These are phyloP conservation scores for Calidris pygmaea DNA, from an alignment of 2,113 vertebrate species.

Conservation along the genomic window DNA sequence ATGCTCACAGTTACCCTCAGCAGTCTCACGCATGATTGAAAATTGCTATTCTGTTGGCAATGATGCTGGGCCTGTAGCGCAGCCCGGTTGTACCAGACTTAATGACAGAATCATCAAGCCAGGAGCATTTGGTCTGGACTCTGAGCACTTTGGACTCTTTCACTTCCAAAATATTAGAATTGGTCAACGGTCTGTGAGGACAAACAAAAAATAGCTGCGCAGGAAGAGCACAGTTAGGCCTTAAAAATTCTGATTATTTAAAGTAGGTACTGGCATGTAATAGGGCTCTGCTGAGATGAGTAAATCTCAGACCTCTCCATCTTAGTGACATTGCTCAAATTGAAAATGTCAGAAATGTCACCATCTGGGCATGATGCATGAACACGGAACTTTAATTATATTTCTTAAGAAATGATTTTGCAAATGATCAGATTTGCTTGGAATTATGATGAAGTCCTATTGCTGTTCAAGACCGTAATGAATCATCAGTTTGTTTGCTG, in stretches of 20 bases:
- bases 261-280: background rate
- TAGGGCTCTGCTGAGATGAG: background rate
- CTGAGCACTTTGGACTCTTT: background rate
- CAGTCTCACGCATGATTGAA: background rate
- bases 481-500: slow-evolving; percentile 24
- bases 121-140: background rate
- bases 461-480: slow-evolving; percentile 15
- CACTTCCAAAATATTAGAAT: background rate
- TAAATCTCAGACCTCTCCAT: slow-evolving; percentile 50
- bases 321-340: slow-evolving; percentile 62
- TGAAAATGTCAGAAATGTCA: slow-evolving; percentile 60
- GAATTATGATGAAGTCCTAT: slow-evolving; percentile 3
- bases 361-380: slow-evolving; percentile 51
- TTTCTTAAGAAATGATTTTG: slow-evolving; percentile 55
- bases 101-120: background rate
- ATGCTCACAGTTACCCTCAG: background rate
- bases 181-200: background rate
- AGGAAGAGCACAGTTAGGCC: background rate
- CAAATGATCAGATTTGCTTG: slow-evolving; percentile 38
- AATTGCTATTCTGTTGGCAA: background rate
- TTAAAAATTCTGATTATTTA: slow-evolving; percentile 42
- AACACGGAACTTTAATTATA: slow-evolving; percentile 11
- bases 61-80: background rate
- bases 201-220: slow-evolving; percentile 3
- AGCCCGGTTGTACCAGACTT: background rate